phyloP scores from a whole-genome alignment of 64 coral and sea anemone genomes.

The Pachyseris speciosa region DNA sequence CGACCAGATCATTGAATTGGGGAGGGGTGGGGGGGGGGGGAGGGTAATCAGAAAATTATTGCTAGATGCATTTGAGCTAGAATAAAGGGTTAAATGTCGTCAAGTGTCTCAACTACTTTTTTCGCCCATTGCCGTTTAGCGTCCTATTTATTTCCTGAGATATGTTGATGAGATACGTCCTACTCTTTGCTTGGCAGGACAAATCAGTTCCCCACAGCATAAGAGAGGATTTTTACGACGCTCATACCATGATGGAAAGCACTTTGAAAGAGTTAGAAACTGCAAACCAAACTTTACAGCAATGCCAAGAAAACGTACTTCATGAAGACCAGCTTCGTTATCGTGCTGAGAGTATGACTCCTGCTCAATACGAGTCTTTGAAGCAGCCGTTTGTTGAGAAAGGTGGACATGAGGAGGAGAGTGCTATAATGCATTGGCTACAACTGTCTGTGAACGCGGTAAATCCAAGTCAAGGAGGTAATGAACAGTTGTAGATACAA shows the following conservation, averaged over 20 bases:
- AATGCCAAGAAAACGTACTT: conserved; percentile 65
- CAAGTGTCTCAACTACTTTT: too few species aligned
- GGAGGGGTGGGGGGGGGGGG: too few species aligned
- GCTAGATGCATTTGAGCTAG: too few species aligned
- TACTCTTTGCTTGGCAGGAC: background rate
- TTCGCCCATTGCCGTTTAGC: too few species aligned
- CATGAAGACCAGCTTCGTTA: conserved; percentile 39
- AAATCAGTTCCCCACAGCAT: conserved; percentile 39
- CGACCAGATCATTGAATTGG: too few species aligned
- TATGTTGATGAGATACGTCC: too few species aligned
- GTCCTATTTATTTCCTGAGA: background rate
- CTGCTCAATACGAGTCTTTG: conserved; percentile 1
- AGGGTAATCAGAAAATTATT: too few species aligned
- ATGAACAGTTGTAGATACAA: too few species aligned
- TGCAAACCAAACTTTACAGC: conserved; percentile 49
- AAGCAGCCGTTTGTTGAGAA: background rate
- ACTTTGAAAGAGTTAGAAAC: conserved; percentile 29
- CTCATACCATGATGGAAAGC: conserved; percentile 13
- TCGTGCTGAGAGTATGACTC: conserved; percentile 4
- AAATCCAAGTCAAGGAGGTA: background rate
- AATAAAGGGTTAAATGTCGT: too few species aligned
- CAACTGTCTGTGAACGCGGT: background rate
- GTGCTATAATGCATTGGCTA: background rate
- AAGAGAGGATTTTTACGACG: conserved; percentile 37
- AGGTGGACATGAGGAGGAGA: background rate